Percentiles rank a stretch among this genome's conserved stretches.
Evolutionary conservation across 2,888 invertebrate genomes (phyloP).

Genomic region (Eledona agricola): DNA sequence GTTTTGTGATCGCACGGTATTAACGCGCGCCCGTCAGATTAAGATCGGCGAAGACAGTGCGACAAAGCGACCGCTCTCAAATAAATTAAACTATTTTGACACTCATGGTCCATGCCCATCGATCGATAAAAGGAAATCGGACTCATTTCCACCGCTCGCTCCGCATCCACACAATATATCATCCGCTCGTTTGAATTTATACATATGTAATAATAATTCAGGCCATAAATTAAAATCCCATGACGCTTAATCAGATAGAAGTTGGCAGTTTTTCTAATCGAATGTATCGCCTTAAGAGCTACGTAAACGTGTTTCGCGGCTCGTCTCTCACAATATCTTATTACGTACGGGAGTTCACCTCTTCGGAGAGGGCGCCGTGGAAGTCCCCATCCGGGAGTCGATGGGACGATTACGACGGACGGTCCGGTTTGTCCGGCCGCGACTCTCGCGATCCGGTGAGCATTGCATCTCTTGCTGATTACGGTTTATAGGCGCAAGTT

Average conservation of each 20-base stretch:
- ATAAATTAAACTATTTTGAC: constrained; percentile 34
- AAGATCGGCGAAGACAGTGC: constrained; percentile 27
- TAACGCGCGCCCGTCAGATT: constrained; percentile 16
- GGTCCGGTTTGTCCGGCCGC: constrained; percentile 31
- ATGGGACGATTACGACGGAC: constrained; percentile 22
- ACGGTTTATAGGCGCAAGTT: constrained; percentile 57
- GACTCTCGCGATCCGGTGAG: constrained; percentile 41
- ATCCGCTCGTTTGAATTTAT: constrained; percentile 42
- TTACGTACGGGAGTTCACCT: constrained; percentile 50
- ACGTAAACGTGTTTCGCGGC: constrained; percentile 52
- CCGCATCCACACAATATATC: constrained; percentile 37
- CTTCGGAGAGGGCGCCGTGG: too few relatives aligned
- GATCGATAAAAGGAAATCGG: constrained; percentile 28
- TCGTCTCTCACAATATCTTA: constrained; percentile 54
- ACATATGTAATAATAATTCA: constrained; percentile 50
- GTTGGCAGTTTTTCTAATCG: constrained; percentile 46
- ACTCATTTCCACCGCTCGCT: constrained; percentile 27
- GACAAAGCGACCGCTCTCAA: constrained; percentile 23
- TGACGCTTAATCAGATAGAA: constrained; percentile 45
- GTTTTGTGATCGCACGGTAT: constrained; percentile 14
- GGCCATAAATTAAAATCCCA: constrained; percentile 45
- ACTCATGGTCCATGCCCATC: constrained; percentile 22
- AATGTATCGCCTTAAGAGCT: constrained; percentile 49
- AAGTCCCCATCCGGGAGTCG: too few relatives aligned
- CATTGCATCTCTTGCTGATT: constrained; percentile 53